Evolutionary conservation across 1,140 invertebrate species (phyloP).

Genomic region (Drosophila pachea): DNA sequence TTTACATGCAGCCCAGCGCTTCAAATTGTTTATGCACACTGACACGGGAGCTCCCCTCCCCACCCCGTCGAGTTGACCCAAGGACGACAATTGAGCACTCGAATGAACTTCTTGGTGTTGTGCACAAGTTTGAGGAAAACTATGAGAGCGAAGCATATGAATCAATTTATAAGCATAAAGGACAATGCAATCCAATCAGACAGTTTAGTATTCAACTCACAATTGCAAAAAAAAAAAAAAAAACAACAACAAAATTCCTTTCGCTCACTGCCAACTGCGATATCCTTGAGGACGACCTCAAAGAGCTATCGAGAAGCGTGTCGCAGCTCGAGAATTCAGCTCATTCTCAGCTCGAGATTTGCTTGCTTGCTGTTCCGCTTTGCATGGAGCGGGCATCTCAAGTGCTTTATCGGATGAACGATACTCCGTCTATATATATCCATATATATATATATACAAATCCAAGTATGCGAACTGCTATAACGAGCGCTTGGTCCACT

Average conservation of each 20-base stretch:
- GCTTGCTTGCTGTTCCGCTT: too few species aligned
- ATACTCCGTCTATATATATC: too few species aligned
- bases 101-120: constrained; percentile 15
- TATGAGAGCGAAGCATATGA: constrained; percentile 8
- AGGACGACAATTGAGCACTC: constrained; percentile 12
- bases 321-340: too few species aligned
- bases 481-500: too few species aligned
- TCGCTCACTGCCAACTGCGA: too few species aligned
- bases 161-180: constrained; percentile 20
- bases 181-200: constrained; percentile 24
- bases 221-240: not conserved
- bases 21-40: constrained; percentile 36
- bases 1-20: constrained; percentile 30
- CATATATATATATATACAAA: too few species aligned
- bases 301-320: not conserved
- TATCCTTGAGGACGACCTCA: too few species aligned
- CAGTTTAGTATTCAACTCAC: constrained; percentile 3
- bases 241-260: too few species aligned
- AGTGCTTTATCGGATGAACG: too few species aligned
- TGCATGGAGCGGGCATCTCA: too few species aligned
- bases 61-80: not conserved
- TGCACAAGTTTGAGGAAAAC: constrained; percentile 15
- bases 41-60: not conserved
- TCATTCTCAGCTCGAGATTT: too few species aligned
- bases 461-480: too few species aligned